Conservation (phyloP, 2,113 vertebrate species). For the Puffinus mauretanicus region DNA sequence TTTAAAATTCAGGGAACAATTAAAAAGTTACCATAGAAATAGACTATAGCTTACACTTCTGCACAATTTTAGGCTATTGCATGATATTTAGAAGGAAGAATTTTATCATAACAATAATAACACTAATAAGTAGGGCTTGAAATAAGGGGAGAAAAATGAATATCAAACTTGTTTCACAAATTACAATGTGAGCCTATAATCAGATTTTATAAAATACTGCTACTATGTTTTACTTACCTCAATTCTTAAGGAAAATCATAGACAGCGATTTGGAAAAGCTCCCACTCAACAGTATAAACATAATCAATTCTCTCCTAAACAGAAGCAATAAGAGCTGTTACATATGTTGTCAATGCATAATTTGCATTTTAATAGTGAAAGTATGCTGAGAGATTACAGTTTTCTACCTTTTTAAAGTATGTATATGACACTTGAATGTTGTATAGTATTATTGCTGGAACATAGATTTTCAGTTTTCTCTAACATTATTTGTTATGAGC, state of each 20-base stretch:
- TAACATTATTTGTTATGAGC: not conserved
- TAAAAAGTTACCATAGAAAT: not conserved
- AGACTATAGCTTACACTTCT: not conserved
- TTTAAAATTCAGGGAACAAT: not conserved
- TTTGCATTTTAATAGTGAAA: not conserved
- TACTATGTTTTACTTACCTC: not conserved
- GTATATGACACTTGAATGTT: not conserved
- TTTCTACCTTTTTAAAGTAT: not conserved
- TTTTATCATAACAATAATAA: not conserved
- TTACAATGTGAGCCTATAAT: not conserved
- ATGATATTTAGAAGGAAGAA: not conserved
- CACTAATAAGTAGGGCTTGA: not conserved
- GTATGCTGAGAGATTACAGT: not conserved
- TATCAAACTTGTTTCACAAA: not conserved
- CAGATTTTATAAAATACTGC: not conserved
- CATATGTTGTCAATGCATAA: not conserved
- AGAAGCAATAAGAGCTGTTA: not conserved
- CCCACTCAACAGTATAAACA: not conserved
- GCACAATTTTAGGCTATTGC: not conserved
- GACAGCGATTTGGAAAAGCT: not conserved
- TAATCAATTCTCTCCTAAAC: not conserved
- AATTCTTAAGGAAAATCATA: not conserved
- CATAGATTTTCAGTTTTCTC: not conserved
- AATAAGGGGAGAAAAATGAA: not conserved
- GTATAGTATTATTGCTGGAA: not conserved